Conservation (phyloP, 1,140 invertebrate genomes). For the Drosophila carrolli region DNA sequence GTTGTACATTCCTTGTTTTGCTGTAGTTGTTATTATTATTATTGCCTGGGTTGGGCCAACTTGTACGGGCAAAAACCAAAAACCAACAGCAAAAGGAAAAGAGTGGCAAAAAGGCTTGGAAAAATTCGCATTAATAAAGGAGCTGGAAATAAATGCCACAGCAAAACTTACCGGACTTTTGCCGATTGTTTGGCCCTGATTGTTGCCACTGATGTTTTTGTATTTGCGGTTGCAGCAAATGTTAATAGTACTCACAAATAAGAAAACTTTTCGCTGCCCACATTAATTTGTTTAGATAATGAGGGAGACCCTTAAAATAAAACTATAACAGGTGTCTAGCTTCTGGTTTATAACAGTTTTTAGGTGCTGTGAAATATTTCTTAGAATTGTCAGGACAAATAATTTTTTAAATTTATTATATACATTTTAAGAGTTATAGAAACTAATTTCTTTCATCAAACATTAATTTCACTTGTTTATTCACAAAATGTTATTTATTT, state of each 20-base stretch:
- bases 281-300: too few species aligned
- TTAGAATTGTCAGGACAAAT: too few species aligned
- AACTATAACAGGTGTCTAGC: too few species aligned
- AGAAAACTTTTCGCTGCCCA: neutral
- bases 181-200: slow-evolving; percentile 20
- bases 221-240: slow-evolving; percentile 27
- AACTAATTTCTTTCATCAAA: too few species aligned
- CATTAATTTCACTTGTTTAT: too few species aligned
- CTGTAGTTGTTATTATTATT: slow-evolving; percentile 72
- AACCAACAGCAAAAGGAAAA: slow-evolving; percentile 25
- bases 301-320: too few species aligned
- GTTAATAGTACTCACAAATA: neutral
- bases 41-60: slow-evolving; percentile 64
- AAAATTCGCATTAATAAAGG: slow-evolving; percentile 30
- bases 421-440: too few species aligned
- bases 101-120: slow-evolving; percentile 14
- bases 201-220: slow-evolving; percentile 18
- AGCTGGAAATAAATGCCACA: slow-evolving; percentile 44
- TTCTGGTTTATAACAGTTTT: too few species aligned
- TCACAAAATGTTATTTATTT: neutral
- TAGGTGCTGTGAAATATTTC: too few species aligned
- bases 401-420: too few species aligned
- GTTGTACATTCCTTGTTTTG: slow-evolving; percentile 45
- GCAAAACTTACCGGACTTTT: slow-evolving; percentile 32
- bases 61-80: slow-evolving; percentile 33